These are phyloP conservation scores for Drosophila seguyi DNA, from an alignment of 1,140 invertebrate species.

Conservation along the genomic window DNA sequence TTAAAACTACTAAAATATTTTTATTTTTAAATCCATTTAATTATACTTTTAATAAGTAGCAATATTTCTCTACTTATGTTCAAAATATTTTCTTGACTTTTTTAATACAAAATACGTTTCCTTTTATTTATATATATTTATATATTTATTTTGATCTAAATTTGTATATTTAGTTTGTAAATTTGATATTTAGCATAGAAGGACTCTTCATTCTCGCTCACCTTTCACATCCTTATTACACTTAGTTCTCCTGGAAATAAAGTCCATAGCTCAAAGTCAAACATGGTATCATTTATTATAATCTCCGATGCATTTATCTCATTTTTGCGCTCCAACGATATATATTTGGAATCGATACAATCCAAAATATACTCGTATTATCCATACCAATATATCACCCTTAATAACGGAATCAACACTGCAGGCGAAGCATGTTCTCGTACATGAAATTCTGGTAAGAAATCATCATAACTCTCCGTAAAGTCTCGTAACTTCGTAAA, in stretches of 20 bases:
- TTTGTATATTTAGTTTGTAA: too few species aligned
- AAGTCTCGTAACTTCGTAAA: constrained; percentile 13
- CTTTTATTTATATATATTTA: too few species aligned
- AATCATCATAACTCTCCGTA: constrained; percentile 55
- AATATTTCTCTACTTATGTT: too few species aligned
- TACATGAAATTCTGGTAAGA: constrained; percentile 94
- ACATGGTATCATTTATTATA: constrained; percentile 49
- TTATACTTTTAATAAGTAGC: background rate
- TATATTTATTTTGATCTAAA: too few species aligned
- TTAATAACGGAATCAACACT: constrained; percentile 26
- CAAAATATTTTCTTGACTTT: background rate
- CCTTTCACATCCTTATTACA: background rate
- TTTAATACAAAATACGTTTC: background rate
- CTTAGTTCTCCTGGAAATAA: background rate
- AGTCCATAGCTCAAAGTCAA: constrained; percentile 5
- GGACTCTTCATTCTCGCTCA: background rate
- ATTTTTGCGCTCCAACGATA: constrained; percentile 65
- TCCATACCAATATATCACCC: constrained; percentile 18
- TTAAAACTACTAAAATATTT: background rate
- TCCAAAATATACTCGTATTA: constrained; percentile 22
- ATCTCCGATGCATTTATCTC: constrained; percentile 64
- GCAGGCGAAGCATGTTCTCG: constrained; percentile 92
- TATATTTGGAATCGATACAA: constrained; percentile 25
- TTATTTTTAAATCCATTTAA: background rate
- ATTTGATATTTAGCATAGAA: background rate